Evolutionary conservation across 2,888 invertebrate genomes (phyloP), one percentile per base, ranked within the genome.

Genomic region (Lasioglossum morio): DNA sequence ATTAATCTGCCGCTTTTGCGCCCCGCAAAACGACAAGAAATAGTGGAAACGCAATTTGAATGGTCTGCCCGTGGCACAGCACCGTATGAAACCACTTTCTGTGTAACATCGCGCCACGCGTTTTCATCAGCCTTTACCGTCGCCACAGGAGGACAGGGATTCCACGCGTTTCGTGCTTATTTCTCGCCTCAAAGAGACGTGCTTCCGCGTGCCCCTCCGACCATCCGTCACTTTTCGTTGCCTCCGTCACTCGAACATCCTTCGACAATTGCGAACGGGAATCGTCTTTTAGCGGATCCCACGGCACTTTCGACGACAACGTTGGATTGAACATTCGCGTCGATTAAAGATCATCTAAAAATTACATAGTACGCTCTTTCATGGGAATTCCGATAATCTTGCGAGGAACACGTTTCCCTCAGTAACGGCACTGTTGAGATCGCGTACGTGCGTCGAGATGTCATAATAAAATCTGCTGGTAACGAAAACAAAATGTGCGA

Each of bases 1-100:
- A 95, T 95, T 95, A 94, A 94, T 94, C 92, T 89, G 63, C 91
- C 88, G 92, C 91, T 92, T 93, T 92, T 89, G 87, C 92, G 88
- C 77, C 81, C 85, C 70, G 88, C 84, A 88, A 88, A 92, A 89
- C 91, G 91, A 90, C 93, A 92, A 92, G 93, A 93, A 92, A 94
- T 92, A 91, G 93, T 92, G 92, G 91, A 88, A 93, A 94, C 92
- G 92, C 91, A 92, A 93, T 93, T 92, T 92, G 91, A 93, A 92
- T 91, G 89, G 91, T 88, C 89, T 89, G 89, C 75, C 75, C 83
- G 85, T 77, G 77, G 43, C 74, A 69, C 30, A 3, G 57, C 82
- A 80, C 84, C 70, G 85, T 83, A 84, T 89, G 91, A 91, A 88
- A 91, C 89, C 89, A 87, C 87, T 91, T 91, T 87, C 87, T 83